Conservation (phyloP, 2,888 invertebrate species). For the Trachelus troglodyta region DNA sequence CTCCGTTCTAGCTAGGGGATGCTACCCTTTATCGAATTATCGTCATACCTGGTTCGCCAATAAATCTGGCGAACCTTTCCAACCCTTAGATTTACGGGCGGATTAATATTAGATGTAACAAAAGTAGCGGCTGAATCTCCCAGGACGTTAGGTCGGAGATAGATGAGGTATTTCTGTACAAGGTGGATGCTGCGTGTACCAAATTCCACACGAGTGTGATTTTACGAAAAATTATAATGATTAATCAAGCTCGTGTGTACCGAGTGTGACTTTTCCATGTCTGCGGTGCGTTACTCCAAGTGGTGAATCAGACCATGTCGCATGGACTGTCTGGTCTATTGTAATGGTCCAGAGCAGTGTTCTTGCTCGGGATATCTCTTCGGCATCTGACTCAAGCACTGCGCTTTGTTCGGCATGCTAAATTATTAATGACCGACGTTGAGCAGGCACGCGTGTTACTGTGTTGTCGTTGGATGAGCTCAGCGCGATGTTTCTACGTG, state of each 20-base stretch:
- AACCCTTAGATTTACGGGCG: slow-evolving; percentile 44
- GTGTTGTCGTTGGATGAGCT: background rate
- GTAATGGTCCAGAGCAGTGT: background rate
- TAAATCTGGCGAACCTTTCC: slow-evolving; percentile 46
- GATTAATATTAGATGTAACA: slow-evolving; percentile 49
- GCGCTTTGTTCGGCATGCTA: slow-evolving; percentile 44
- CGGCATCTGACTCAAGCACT: slow-evolving; percentile 45
- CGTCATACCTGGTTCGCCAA: slow-evolving; percentile 52
- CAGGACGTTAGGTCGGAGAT: background rate
- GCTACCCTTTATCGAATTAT: slow-evolving; percentile 56
- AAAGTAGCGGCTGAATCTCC: slow-evolving; percentile 13
- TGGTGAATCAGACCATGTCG: background rate
- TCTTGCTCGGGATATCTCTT: background rate
- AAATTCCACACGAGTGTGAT: background rate
- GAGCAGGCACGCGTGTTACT: slow-evolving; percentile 9
- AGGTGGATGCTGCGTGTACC: background rate
- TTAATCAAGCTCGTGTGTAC: background rate
- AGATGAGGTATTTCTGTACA: background rate
- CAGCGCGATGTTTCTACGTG: background rate
- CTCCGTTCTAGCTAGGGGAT: slow-evolving; percentile 12
- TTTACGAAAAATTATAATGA: background rate
- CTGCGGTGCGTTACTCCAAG: background rate
- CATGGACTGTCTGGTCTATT: background rate
- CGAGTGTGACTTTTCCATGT: background rate
- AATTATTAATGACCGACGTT: slow-evolving; percentile 43